A percentile compares a stretch with the other conserved stretches of the same genome.
phyloP scores from a whole-genome alignment of 2,888 invertebrate genomes.

The Zygaena filipendulae region DNA sequence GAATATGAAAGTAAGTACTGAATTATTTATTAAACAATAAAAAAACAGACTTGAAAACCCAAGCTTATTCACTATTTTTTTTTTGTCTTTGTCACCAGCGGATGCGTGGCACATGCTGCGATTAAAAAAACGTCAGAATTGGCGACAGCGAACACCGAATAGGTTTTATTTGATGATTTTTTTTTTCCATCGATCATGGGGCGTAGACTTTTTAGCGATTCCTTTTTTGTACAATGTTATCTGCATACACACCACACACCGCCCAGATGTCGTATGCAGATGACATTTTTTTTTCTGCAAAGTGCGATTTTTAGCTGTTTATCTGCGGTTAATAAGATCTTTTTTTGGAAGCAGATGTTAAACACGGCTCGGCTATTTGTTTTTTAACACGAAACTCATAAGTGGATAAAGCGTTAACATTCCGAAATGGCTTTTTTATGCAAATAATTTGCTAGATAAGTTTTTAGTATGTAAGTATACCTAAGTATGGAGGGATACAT shows the following conservation, averaged over 20 bases:
- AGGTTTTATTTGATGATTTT: conserved; percentile 27
- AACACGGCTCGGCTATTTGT: conserved; percentile 43
- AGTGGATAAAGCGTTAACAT: no score
- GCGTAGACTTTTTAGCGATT: conserved; percentile 49
- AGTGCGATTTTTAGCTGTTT: conserved; percentile 61
- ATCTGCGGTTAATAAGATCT: conserved; percentile 31
- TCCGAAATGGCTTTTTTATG: no score
- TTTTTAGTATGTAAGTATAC: no score
- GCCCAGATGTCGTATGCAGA: conserved; percentile 66
- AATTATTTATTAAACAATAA: no score
- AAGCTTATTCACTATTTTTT: no score
- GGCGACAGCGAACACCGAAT: conserved; percentile 30
- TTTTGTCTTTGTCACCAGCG: conserved; percentile 26
- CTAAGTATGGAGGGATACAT: no score
- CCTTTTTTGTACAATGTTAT: conserved; percentile 39
- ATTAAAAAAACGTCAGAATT: conserved; percentile 32
- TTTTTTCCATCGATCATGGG: no score
- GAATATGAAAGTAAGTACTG: no score
- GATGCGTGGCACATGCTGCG: conserved; percentile 54
- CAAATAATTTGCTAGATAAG: no score
- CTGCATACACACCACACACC: conserved; percentile 37
- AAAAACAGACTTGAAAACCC: no score
- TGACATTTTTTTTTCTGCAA: conserved; percentile 52
- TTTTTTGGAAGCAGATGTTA: conserved; percentile 59
- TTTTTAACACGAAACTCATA: no score